Conservation (phyloP, 1,140 invertebrate genomes). For the Sinella curviseta region DNA sequence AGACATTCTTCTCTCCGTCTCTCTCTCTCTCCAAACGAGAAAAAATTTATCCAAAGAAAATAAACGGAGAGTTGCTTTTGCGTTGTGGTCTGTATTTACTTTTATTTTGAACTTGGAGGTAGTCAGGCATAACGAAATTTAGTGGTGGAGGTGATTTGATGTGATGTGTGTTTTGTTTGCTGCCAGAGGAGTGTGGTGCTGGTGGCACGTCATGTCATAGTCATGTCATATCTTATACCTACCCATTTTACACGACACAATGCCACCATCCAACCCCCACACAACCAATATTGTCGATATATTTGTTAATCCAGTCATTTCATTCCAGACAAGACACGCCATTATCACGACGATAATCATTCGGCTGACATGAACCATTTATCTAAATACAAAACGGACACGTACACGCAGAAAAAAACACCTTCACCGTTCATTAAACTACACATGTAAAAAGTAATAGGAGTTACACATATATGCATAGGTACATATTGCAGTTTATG, state of each 20-base stretch:
- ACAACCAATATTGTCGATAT: neutral
- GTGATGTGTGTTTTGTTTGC: neutral
- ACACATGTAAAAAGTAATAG: neutral
- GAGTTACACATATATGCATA: too few species aligned
- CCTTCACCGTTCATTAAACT: neutral
- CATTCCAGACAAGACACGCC: neutral
- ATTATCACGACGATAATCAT: slow-evolving; percentile 13
- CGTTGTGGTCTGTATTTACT: neutral
- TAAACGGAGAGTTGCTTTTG: neutral
- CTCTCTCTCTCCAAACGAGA: neutral
- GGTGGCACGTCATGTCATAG: neutral
- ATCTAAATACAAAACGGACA: neutral
- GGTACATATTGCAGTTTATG: neutral
- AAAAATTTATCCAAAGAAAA: neutral
- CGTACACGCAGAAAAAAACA: neutral
- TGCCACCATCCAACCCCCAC: neutral
- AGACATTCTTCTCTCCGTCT: neutral
- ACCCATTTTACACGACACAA: neutral
- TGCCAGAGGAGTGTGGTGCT: neutral
- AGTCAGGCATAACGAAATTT: neutral
- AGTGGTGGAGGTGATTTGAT: neutral
- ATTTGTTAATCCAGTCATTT: slow-evolving; percentile 1
- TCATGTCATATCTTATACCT: neutral
- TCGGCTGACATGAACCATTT: neutral
- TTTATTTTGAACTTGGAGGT: neutral